Conservation (phyloP, 2,113 vertebrate species). For the Accipiter cooperii region DNA sequence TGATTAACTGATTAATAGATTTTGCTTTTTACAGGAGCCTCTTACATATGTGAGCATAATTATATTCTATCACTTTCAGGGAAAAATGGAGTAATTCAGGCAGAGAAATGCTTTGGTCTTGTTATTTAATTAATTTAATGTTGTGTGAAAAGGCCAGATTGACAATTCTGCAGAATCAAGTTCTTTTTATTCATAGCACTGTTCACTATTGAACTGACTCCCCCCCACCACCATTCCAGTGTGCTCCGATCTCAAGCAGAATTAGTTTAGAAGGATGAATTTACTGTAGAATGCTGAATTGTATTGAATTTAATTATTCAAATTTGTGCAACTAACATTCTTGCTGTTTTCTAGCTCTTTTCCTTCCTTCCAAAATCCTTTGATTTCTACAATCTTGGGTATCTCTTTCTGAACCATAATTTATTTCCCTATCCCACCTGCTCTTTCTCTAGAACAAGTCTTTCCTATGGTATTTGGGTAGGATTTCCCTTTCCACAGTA, state of each 20-base stretch:
- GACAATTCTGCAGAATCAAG: not conserved
- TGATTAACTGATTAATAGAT: constrained; percentile 10
- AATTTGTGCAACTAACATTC: not conserved
- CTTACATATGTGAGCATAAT: constrained; percentile 16
- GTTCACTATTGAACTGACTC: not conserved
- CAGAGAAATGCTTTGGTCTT: constrained; percentile 4
- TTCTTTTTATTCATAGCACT: not conserved
- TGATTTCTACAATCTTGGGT: not conserved
- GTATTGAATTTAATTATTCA: not conserved
- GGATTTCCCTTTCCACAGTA: not conserved
- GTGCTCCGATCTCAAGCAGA: not conserved
- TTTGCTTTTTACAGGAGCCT: not conserved
- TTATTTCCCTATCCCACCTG: not conserved
- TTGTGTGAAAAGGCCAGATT: not conserved
- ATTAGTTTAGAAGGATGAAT: not conserved
- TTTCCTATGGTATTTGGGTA: not conserved
- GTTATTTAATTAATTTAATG: constrained; percentile 18
- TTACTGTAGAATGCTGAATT: not conserved
- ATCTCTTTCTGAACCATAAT: not conserved
- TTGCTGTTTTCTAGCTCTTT: not conserved
- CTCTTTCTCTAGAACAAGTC: not conserved
- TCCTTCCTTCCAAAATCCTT: not conserved
- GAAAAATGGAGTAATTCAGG: not conserved
- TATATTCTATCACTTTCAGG: not conserved
- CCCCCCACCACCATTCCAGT: too few relatives aligned